phyloP scores from a whole-genome alignment of 2,113 vertebrate species.

The Melanerpes formicivorus region DNA sequence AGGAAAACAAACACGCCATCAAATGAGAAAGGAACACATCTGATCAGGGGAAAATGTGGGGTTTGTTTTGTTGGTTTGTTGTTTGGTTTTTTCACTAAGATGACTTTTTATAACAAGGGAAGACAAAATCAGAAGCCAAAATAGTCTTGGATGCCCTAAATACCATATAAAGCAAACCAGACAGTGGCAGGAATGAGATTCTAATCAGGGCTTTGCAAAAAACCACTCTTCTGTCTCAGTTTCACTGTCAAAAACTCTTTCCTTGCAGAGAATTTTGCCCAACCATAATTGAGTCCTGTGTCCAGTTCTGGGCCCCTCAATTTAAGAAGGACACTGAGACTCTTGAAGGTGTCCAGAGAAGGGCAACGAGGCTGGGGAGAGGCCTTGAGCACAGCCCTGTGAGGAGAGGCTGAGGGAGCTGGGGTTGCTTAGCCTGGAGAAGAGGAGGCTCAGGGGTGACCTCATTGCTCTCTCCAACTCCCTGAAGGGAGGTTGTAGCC shows the following conservation, averaged over 20 bases:
- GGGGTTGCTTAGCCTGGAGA: too few species aligned
- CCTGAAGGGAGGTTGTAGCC: too few species aligned
- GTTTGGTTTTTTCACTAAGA: background rate
- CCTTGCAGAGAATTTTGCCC: background rate
- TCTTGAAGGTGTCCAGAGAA: too few species aligned
- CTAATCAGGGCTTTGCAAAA: background rate
- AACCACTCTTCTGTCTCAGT: background rate
- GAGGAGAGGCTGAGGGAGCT: too few species aligned
- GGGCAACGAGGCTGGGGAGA: too few species aligned
- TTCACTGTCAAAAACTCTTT: background rate
- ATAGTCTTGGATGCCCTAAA: background rate
- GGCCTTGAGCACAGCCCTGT: too few species aligned
- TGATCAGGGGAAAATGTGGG: background rate
- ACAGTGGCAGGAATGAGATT: background rate
- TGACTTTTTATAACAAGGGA: background rate
- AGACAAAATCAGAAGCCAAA: slow-evolving; percentile 20
- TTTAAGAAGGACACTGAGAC: too few species aligned
- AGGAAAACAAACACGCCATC: background rate
- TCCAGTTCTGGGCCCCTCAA: too few species aligned
- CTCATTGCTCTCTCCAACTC: too few species aligned
- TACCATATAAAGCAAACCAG: background rate
- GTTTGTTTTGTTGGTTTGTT: background rate
- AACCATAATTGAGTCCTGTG: background rate
- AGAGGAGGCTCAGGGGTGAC: too few species aligned
- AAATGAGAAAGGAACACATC: background rate